phyloP scores from a whole-genome alignment of 2,888 invertebrate species.

The Doris montereyensis region DNA sequence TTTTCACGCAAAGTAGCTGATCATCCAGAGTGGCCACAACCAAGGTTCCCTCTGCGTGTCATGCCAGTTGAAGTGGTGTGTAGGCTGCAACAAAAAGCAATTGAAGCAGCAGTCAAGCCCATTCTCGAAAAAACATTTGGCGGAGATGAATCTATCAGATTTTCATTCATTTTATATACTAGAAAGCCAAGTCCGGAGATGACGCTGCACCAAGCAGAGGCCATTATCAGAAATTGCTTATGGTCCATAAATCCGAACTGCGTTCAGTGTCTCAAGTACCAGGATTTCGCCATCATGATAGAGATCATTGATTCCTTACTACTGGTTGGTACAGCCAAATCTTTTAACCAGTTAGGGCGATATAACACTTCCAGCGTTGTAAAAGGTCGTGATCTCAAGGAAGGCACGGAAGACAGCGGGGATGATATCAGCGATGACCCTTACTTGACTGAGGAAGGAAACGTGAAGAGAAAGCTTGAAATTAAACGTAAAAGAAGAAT shows the following conservation, averaged over 20 bases:
- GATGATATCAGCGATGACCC: conserved; percentile 42
- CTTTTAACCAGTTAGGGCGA: conserved; percentile 26
- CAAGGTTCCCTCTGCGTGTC: conserved; percentile 31
- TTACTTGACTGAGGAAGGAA: conserved; percentile 20
- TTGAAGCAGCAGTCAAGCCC: conserved; percentile 21
- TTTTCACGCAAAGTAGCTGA: conserved; percentile 25
- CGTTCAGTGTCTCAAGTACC: conserved; percentile 40
- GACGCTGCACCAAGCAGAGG: conserved; percentile 22
- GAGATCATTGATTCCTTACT: conserved; percentile 29
- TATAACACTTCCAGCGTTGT: conserved; percentile 34
- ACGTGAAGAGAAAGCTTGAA: conserved; percentile 29
- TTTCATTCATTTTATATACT: conserved; percentile 30
- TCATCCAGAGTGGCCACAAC: neutral
- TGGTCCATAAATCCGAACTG: conserved; percentile 40
- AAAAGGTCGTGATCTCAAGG: conserved; percentile 25
- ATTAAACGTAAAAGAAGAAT: conserved; percentile 31
- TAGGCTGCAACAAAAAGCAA: conserved; percentile 22
- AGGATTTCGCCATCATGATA: conserved; percentile 35
- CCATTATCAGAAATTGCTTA: conserved; percentile 30
- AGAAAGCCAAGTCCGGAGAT: neutral
- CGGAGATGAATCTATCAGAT: conserved; percentile 23
- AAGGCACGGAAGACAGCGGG: conserved; percentile 36
- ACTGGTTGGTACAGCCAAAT: conserved; percentile 27
- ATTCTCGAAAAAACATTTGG: conserved; percentile 15
- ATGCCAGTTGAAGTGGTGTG: conserved; percentile 37